Base-by-base conservation (phyloP, 2,113 vertebrate genomes). In the Triplophysa siluroides region DNA sequence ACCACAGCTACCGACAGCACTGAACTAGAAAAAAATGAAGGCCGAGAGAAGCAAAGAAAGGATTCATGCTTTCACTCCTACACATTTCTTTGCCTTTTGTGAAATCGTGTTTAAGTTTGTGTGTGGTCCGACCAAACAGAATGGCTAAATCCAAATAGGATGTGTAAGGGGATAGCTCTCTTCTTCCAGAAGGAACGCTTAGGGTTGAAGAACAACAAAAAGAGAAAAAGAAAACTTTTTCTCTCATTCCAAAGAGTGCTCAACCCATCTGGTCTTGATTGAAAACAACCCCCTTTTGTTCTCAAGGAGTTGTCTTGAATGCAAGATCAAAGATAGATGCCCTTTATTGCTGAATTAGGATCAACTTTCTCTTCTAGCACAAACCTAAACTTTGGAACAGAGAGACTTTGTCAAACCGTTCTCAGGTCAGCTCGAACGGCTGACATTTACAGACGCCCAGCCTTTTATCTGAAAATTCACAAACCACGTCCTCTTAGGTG, bases 211-310 rank as follows among this genome's bases (percentile, higher is more conserved):
- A 33, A 65, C 61, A 63, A 50, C 29, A 3, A 58, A 38, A 67
- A 29, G 58, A 29, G 64, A 29, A 64, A 47, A 78, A 67, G 67
- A 52, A 38, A 76, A 16, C 70, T 14, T 75, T 72, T 67, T 60
- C 41, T 65, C 29, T 64, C 68, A 65, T 58, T 74, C 41, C 71
- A 67, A 21, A 21, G 24, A 56, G 76, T 19, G 23, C 58, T 54
- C 23, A 24, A 77, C 19, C 41, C 81, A 78, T 82, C 81, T 82
- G 75, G 67, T 72, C 50, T 78, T 54, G 24, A 82, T 82, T 78
- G 60, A 72, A 67, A 64, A 50, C 60, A 70, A 58, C 68, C 76
- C n/a, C 68, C 76, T 74, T 74, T 68, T 67, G 68, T 71, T 72
- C 43, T 64, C 61, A 50, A 63, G 58, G 60, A 60, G 23, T 18